Evolutionary conservation across 2,888 invertebrate genomes (phyloP), one percentile per base, ranked within the genome.

Genomic region (Dermolepida albohirtum): DNA sequence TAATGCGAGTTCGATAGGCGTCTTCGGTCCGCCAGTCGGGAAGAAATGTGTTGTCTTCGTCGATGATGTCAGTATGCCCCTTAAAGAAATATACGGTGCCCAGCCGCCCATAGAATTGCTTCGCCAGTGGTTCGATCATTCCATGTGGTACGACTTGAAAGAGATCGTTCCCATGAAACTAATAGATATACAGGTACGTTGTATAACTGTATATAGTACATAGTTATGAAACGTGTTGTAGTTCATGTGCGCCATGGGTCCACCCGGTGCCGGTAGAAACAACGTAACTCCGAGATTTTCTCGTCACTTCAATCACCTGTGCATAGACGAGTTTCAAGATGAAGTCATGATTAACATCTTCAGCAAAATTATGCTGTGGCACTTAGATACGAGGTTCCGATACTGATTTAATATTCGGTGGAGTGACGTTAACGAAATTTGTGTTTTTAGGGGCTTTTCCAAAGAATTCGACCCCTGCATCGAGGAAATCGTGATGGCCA

Each of bases 31-130:
- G 0, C 96, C 96, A 0, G 88, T 96, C 55, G 95, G 95, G 4
- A 97, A 95, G 80, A 89, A 90, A 76, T 90, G 92, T 82, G 92
- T 97, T 11, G 89, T 97, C 52, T 97, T 97, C 81, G 94, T 98
- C 40, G 98, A 98, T 79, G 97, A 98, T 81, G 89, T 98, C n/a
- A 96, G 95, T 77, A 95, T 97, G 95, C 97, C 97, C 0, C 85
- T 93, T 75, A 90, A 93, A 64, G 95, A 96, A 83, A 88, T 89
- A 1, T 97, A 94, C 78, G 97, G 97, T 0, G 96, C 97, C 0
- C 97, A 97, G 81, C 97, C 97, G 0, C 95, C 97, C 0, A 94
- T 98, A 66, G 97, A 98, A 81, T 85, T 98, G 47, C 82, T 98
- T 22, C 86, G 97, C 17, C 96, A 96, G 84, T 93, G 92, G 87